A percentile compares a stretch with the other conserved stretches of the same genome.
phyloP scores from a whole-genome alignment of 2,113 vertebrate species.

The Brachyhypopomus gauderio region DNA sequence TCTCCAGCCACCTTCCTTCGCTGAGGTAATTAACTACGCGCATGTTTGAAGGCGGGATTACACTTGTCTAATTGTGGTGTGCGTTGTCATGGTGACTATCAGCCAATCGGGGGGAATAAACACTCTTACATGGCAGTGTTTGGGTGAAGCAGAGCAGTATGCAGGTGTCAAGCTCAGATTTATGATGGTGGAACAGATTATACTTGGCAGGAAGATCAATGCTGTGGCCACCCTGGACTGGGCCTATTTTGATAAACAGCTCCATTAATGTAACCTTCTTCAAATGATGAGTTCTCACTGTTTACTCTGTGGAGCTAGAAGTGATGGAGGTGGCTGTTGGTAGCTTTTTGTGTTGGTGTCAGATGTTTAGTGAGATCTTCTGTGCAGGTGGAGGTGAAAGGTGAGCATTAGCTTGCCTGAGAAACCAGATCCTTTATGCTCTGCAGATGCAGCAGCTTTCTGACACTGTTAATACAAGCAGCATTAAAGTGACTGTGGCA shows the following conservation, averaged over 20 bases:
- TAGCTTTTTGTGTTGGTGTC: not conserved
- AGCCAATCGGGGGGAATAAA: conserved; percentile 86
- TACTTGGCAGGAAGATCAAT: conserved; percentile 91
- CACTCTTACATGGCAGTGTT: conserved; percentile 88
- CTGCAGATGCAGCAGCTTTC: not conserved
- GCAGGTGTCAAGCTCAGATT: conserved; percentile 91
- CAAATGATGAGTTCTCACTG: conserved; percentile 71
- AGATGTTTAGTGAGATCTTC: not conserved
- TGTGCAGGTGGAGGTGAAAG: conserved; percentile 9
- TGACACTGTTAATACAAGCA: not conserved
- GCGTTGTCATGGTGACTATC: conserved; percentile 95
- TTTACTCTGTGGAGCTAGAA: conserved; percentile 63
- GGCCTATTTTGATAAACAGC: conserved; percentile 87
- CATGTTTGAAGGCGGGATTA: conserved; percentile 90
- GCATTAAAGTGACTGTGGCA: not conserved
- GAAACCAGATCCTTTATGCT: conserved; percentile 5
- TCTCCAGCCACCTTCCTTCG: conserved; percentile 79
- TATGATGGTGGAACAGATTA: conserved; percentile 89
- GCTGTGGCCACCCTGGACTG: conserved; percentile 80
- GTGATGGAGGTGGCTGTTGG: not conserved
- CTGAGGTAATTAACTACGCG: conserved; percentile 89
- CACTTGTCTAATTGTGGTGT: conserved; percentile 94
- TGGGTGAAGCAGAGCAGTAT: conserved; percentile 87
- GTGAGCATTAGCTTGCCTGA: conserved; percentile 13
- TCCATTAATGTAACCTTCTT: conserved; percentile 80